Conservation (phyloP, 1,140 invertebrate species). For the Capitella teleta region DNA sequence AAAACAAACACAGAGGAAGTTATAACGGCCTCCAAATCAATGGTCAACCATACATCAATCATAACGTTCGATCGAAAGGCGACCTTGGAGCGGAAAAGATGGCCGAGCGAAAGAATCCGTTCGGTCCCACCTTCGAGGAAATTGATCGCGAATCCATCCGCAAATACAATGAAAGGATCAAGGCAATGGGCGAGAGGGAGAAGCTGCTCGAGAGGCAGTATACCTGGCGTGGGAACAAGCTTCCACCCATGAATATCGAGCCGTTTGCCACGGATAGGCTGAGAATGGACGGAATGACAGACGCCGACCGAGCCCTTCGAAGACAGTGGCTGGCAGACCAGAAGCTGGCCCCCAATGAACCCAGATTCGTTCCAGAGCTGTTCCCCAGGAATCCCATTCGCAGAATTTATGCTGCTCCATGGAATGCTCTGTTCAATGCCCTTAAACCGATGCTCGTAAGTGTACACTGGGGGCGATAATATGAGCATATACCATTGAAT, state of each 20-base stretch:
- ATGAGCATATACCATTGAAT: too few species aligned
- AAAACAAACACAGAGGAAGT: too few species aligned
- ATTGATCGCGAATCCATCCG: constrained; percentile 8
- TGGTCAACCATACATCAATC: too few species aligned
- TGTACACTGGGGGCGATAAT: too few species aligned
- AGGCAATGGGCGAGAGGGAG: constrained; percentile 7
- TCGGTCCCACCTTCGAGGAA: too few species aligned
- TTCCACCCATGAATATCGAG: constrained; percentile 33
- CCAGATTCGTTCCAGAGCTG: constrained; percentile 22
- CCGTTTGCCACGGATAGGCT: constrained; percentile 29
- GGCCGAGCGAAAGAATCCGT: too few species aligned
- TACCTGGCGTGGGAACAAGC: constrained; percentile 19
- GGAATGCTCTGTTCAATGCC: constrained; percentile 15
- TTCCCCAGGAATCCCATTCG: constrained; percentile 24
- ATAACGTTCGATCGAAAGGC: too few species aligned
- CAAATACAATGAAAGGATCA: constrained; percentile 7
- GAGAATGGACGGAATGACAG: constrained; percentile 23
- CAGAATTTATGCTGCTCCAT: constrained; percentile 17
- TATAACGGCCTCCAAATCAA: too few species aligned
- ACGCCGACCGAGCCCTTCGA: constrained; percentile 28
- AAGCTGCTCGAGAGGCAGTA: constrained; percentile 13
- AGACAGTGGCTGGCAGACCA: constrained; percentile 37
- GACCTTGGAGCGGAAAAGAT: too few species aligned
- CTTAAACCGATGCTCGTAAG: constrained; percentile 18
- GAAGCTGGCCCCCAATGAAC: constrained; percentile 31